Conservation (phyloP, 2,113 vertebrate species). For the Ptilonorhynchus violaceus region DNA sequence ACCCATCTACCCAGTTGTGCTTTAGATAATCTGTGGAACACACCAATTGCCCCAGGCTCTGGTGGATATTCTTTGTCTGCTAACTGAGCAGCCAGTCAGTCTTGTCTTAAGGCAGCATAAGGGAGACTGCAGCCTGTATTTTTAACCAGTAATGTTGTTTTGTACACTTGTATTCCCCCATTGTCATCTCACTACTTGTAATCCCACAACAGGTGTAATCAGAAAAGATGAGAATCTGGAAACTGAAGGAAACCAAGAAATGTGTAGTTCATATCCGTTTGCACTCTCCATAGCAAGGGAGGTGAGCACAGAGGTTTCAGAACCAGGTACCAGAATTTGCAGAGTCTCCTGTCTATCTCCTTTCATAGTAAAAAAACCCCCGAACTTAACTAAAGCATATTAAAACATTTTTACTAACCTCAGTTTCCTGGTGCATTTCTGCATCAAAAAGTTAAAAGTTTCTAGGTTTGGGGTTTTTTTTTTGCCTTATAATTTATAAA, state of each 20-base stretch:
- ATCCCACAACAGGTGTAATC: not conserved
- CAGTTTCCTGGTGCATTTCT: not conserved
- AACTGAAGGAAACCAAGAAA: not conserved
- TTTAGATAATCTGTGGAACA: not conserved
- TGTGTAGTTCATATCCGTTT: fast-evolving
- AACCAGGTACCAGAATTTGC: not conserved
- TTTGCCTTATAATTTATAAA: not conserved
- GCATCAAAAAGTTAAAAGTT: not conserved
- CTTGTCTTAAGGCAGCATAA: not conserved
- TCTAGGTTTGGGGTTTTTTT: not conserved
- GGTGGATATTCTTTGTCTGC: not conserved
- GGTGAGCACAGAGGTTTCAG: not conserved
- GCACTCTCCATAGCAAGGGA: not conserved
- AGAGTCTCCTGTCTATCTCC: not conserved
- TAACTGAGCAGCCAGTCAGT: not conserved
- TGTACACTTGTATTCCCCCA: not conserved
- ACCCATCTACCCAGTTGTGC: not conserved
- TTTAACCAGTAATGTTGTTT: not conserved
- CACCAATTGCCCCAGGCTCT: fast-evolving
- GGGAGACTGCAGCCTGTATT: not conserved
- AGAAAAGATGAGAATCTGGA: not conserved
- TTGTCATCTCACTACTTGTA: not conserved
- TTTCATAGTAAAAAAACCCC: fast-evolving
- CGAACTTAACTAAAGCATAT: not conserved
- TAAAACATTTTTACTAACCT: not conserved